Base-by-base conservation (phyloP, 2,113 vertebrate species). In the Barnardius zonarius region DNA sequence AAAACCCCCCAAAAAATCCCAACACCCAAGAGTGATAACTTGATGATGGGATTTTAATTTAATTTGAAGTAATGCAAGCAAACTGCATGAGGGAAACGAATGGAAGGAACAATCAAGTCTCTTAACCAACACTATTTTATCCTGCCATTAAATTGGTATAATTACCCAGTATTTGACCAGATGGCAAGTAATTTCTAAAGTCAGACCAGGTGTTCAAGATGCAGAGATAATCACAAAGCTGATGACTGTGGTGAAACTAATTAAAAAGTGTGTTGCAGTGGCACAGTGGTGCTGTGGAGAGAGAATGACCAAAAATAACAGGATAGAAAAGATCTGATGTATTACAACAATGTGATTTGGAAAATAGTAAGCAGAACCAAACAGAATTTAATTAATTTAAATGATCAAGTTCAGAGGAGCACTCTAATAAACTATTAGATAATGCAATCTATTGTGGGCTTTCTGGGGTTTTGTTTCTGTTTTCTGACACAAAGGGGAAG, bases 161-260 rank as follows among this genome's bases (percentile, higher is more conserved):
- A 98, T 98, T 98, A 97, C 86, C 85, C 81, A 62, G 89, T 83
- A 96, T 98, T 95, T 95, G 94, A 93, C 97, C 98, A 98, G 98
- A 97, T 98, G 98, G 98, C 76, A 97, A 97, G 95, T 97, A 88
- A 97, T 97, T 98, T 97, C 94, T 94, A 91, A 97, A 97, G 96
- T 97, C 91, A 74, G 95, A 97, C 96, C 97, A 98, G 97, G 95
- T 98, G 97, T 97, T 98, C 91, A 94, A 97, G 96, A 98, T 94
- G 97, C 94, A 81, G 92, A 96, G 95, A 88, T 98, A 97, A 98
- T 98, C 94, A 96, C 93, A 97, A 95, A 98, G 94, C 96, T 97
- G 96, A 97, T 96, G 96, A 97, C 93, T 96, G 73, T 96, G 81
- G 94, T 96, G 95, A 97, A 97, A 97, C 93, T 97, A 97, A 98